Evolutionary conservation across 2,888 invertebrate species (phyloP).

Genomic region (Drepana falcataria): DNA sequence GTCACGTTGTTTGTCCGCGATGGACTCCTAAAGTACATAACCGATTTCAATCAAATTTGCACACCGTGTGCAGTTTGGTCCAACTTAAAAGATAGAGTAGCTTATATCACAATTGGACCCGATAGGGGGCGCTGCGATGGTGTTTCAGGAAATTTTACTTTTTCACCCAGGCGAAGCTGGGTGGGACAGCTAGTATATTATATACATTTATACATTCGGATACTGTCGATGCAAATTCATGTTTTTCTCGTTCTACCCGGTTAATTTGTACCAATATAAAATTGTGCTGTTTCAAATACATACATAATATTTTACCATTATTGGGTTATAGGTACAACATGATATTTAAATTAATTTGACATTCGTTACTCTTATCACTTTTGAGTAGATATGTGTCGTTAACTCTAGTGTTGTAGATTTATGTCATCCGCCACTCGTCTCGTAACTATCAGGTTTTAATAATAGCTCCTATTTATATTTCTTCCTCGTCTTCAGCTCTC

Average conservation of each 20-base stretch:
- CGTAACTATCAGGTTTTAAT: constrained; percentile 35
- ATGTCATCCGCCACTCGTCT: constrained; percentile 41
- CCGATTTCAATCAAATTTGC: no score
- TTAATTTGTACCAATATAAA: not conserved
- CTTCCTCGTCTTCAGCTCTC: constrained; percentile 14
- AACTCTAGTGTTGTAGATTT: constrained; percentile 42
- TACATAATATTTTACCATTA: no score
- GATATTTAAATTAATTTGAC: not conserved
- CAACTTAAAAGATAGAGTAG: no score
- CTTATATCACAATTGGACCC: no score
- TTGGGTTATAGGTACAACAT: not conserved
- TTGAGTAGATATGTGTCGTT: constrained; percentile 17
- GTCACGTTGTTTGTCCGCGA: not conserved
- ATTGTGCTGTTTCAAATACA: not conserved
- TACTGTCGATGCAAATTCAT: not conserved
- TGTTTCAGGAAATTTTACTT: no score
- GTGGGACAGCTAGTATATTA: no score
- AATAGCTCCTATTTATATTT: constrained; percentile 39
- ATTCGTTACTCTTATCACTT: constrained; percentile 6
- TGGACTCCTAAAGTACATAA: no score
- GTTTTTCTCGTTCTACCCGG: not conserved
- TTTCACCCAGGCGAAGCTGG: no score
- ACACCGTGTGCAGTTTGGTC: no score
- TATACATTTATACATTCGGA: not conserved
- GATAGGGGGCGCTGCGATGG: no score